Base-by-base conservation (phyloP, 2,797 vertebrate genomes). In the Myripristis jacobus region DNA sequence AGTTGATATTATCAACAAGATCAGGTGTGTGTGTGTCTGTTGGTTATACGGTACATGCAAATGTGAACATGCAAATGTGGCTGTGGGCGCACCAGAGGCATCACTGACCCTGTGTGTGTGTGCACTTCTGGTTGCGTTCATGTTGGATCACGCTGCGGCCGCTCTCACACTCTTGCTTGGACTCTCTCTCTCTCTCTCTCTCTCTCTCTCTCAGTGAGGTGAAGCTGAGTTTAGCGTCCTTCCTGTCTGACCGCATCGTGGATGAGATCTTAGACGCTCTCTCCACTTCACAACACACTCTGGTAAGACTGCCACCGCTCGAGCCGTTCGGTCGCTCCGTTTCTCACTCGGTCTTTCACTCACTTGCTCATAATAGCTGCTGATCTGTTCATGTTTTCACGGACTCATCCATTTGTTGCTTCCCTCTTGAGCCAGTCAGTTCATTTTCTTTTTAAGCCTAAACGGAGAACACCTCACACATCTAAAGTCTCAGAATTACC, bases 1-100 rank as follows among this genome's bases (percentile, higher is more conserved):
- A 52, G 92, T 98, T 34, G 98, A 99, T 87, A 99, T 99, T 70
- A 95, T 98, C 86, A 99, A 99, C 90, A 99, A 99, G 93, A 99
- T 98, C 82, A 99, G 98, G 98, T 96, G 31, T 56, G 74, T 66
- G 48, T 57, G 2, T 47, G 31, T 43, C n/a, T 44, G n/a, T n/a
- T n/a, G n/a, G n/a, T n/a, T n/a, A n/a, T n/a, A n/a, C n/a, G n/a
- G n/a, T n/a, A n/a, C n/a, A n/a, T n/a, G n/a, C n/a, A n/a, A n/a
- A n/a, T n/a, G n/a, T n/a, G n/a, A n/a, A n/a, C n/a, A n/a, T n/a
- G n/a, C n/a, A n/a, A n/a, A n/a, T n/a, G n/a, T n/a, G n/a, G n/a
- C n/a, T n/a, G n/a, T n/a, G n/a, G n/a, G n/a, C n/a, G n/a, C n/a
- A n/a, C n/a, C n/a, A n/a, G n/a, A n/a, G n/a, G n/a, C n/a, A n/a